phyloP scores from a whole-genome alignment of 2,113 vertebrate genomes.

The Dasyprocta punctata region DNA sequence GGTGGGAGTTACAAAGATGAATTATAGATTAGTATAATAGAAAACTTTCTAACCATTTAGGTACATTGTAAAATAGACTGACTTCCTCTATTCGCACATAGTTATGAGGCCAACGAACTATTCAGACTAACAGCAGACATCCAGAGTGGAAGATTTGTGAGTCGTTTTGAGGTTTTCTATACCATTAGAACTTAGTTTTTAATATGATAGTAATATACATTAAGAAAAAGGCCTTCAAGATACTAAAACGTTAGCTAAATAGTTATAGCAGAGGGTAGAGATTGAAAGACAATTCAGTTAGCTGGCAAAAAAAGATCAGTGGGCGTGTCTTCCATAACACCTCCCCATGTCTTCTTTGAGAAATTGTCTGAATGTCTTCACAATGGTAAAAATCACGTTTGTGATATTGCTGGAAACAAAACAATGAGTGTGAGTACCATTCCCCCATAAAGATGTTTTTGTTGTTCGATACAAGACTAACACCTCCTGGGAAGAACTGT shows the following conservation, averaged over 20 bases:
- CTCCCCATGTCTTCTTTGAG: neutral
- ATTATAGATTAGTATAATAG: slow-evolving; percentile 21
- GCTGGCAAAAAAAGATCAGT: neutral
- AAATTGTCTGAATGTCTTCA: slow-evolving; percentile 23
- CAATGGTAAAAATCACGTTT: slow-evolving; percentile 4
- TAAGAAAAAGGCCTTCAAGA: neutral
- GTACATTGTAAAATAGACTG: neutral
- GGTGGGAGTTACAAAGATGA: neutral
- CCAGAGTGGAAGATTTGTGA: neutral
- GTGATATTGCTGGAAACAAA: neutral
- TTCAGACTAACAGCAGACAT: neutral
- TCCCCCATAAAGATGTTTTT: neutral
- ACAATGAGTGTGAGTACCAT: neutral
- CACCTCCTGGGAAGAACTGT: neutral
- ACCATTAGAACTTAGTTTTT: neutral
- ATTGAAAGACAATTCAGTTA: slow-evolving; percentile 33
- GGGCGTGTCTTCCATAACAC: neutral
- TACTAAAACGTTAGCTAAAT: neutral
- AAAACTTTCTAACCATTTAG: neutral
- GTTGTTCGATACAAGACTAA: neutral
- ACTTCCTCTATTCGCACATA: neutral
- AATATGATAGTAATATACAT: neutral
- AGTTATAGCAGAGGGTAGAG: neutral
- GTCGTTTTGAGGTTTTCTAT: neutral
- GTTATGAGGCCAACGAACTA: neutral